phyloP scores from a whole-genome alignment of 1,140 invertebrate genomes.

The Neoseiulus cucumeris region DNA sequence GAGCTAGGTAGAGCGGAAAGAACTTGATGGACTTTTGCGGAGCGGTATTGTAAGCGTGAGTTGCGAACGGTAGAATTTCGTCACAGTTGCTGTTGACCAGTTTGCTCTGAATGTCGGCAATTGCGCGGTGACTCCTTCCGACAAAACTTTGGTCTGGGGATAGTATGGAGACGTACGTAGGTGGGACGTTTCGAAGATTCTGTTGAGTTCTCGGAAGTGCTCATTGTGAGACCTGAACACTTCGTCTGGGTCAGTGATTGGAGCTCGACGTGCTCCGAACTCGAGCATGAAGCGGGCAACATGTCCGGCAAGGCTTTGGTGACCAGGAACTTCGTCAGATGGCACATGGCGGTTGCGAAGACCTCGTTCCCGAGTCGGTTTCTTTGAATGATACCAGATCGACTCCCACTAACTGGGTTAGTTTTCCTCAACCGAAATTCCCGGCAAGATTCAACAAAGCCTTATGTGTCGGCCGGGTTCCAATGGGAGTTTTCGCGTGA shows the following conservation, averaged over 20 bases:
- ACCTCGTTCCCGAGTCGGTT: too few relatives aligned
- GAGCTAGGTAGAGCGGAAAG: too few relatives aligned
- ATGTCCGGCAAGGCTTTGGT: constrained; percentile 22
- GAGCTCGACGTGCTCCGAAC: constrained; percentile 23
- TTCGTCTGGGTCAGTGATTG: constrained; percentile 28
- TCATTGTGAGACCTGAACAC: constrained; percentile 28
- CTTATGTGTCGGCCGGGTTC: too few relatives aligned
- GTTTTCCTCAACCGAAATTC: too few relatives aligned
- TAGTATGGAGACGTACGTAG: constrained; percentile 19
- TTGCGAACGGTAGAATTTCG: constrained; percentile 17
- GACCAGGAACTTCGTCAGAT: too few relatives aligned
- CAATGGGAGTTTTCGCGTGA: too few relatives aligned
- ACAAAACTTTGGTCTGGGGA: constrained; percentile 23
- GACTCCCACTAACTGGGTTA: too few relatives aligned
- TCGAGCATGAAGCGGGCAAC: constrained; percentile 20
- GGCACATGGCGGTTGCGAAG: too few relatives aligned
- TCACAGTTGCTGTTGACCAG: constrained; percentile 23
- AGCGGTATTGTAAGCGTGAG: too few relatives aligned
- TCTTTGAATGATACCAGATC: too few relatives aligned
- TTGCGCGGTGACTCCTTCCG: constrained; percentile 20
- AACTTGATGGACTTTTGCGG: too few relatives aligned
- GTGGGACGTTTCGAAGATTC: constrained; percentile 18
- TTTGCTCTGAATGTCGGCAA: constrained; percentile 21
- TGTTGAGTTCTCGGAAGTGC: constrained; percentile 7
- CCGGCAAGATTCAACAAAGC: too few relatives aligned